Conservation (phyloP, 2,797 vertebrate genomes). For the Leptodactylus fallax region DNA sequence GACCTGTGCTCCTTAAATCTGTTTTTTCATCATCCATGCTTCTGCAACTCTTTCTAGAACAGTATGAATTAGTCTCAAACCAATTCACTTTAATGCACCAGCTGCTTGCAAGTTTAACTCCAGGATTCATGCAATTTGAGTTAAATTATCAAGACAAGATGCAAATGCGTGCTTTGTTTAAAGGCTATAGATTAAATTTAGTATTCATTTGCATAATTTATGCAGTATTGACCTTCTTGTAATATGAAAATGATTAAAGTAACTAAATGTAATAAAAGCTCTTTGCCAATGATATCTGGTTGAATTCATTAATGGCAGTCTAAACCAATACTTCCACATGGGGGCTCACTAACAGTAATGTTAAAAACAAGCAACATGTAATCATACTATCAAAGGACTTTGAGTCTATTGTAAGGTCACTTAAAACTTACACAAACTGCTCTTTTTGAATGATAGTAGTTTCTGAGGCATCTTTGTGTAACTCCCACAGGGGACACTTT, state of each 20-base stretch:
- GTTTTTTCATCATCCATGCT: neutral
- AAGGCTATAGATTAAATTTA: conserved; percentile 53
- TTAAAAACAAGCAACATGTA: neutral
- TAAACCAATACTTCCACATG: conserved; percentile 31
- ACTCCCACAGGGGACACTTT: no score
- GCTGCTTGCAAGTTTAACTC: conserved; percentile 47
- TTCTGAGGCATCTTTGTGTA: no score
- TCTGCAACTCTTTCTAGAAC: neutral
- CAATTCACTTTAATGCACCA: conserved; percentile 52
- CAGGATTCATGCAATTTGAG: conserved; percentile 53
- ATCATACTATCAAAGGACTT: neutral
- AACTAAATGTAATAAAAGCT: conserved; percentile 61
- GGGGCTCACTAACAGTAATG: conserved; percentile 18
- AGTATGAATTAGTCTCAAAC: conserved; percentile 47
- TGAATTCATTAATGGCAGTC: conserved; percentile 54
- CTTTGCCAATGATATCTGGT: conserved; percentile 52
- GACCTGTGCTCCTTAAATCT: neutral
- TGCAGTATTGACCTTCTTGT: conserved; percentile 65
- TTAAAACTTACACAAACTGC: neutral
- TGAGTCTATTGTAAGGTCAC: neutral
- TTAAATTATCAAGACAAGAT: conserved; percentile 63
- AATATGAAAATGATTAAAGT: conserved; percentile 60
- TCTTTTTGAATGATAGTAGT: neutral
- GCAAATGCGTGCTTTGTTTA: conserved; percentile 60
- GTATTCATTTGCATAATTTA: conserved; percentile 66